phyloP scores from a whole-genome alignment of 2,113 vertebrate species.

The Nycticebus coucang region DNA sequence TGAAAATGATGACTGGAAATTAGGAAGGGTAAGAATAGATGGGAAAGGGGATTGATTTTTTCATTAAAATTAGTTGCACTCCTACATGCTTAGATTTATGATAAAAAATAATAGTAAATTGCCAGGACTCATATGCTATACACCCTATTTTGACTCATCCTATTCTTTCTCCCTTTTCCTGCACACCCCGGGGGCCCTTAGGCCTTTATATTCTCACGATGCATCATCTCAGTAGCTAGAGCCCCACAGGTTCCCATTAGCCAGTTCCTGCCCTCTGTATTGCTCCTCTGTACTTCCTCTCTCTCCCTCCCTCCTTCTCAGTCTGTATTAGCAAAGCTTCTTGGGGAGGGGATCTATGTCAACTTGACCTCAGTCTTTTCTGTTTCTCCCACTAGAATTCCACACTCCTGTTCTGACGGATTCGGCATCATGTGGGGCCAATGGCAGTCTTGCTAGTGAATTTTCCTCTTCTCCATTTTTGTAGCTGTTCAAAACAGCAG shows the following conservation, averaged over 20 bases:
- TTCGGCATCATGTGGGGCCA: neutral
- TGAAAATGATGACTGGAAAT: neutral
- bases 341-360: neutral
- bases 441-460: constrained; percentile 4
- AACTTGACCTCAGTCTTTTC: neutral
- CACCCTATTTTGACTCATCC: neutral
- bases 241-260: neutral
- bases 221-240: neutral
- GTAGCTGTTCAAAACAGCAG: constrained; percentile 37
- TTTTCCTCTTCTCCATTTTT: constrained; percentile 13
- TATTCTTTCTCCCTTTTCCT: rapidly evolving
- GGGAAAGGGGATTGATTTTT: neutral
- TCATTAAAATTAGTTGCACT: neutral
- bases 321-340: neutral
- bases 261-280: rapidly evolving
- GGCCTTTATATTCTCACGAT: neutral
- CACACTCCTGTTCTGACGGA: neutral
- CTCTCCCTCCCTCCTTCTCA: too few relatives aligned
- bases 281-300: neutral
- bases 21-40: neutral
- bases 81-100: neutral
- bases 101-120: neutral
- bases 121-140: neutral
- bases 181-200: neutral
- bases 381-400: neutral